Conservation (phyloP, 2,888 invertebrate genomes). For the Lasiommata megera region DNA sequence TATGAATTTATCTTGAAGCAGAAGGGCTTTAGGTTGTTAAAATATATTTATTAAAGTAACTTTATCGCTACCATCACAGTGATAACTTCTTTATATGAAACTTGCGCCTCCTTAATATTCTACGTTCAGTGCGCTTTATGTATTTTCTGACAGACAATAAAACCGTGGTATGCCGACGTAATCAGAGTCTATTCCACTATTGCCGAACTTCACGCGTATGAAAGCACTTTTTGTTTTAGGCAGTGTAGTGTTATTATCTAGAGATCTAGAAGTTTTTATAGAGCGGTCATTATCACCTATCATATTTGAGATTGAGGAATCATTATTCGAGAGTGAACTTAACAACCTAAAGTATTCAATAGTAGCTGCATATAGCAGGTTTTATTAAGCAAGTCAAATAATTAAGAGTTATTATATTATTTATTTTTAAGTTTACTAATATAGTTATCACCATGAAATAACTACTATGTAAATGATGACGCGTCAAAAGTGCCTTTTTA, state of each 20-base stretch:
- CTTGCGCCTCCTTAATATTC: slow-evolving; percentile 42
- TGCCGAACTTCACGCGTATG: slow-evolving; percentile 17
- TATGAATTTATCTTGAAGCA: not conserved
- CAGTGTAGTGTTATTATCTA: too few species aligned
- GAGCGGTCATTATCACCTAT: too few species aligned
- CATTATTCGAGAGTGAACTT: too few species aligned
- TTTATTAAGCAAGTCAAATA: too few species aligned
- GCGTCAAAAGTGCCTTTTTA: too few species aligned
- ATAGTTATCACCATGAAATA: too few species aligned
- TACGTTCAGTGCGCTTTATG: slow-evolving; percentile 56
- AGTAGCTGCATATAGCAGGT: too few species aligned
- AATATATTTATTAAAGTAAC: slow-evolving; percentile 13
- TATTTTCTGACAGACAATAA: slow-evolving; percentile 53
- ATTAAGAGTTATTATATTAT: too few species aligned
- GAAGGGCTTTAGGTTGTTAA: not conserved
- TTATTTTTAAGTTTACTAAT: too few species aligned
- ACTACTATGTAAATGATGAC: too few species aligned
- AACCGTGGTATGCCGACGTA: slow-evolving; percentile 36
- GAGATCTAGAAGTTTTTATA: not conserved
- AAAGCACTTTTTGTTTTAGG: not conserved
- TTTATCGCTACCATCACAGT: slow-evolving; percentile 23
- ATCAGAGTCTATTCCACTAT: slow-evolving; percentile 23
- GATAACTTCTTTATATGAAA: slow-evolving; percentile 29
- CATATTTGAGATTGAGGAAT: too few species aligned
- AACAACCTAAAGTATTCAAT: too few species aligned